Evolutionary conservation across 2,113 vertebrate genomes (phyloP), one percentile per base, ranked within the genome.

Genomic region (Promerops cafer): DNA sequence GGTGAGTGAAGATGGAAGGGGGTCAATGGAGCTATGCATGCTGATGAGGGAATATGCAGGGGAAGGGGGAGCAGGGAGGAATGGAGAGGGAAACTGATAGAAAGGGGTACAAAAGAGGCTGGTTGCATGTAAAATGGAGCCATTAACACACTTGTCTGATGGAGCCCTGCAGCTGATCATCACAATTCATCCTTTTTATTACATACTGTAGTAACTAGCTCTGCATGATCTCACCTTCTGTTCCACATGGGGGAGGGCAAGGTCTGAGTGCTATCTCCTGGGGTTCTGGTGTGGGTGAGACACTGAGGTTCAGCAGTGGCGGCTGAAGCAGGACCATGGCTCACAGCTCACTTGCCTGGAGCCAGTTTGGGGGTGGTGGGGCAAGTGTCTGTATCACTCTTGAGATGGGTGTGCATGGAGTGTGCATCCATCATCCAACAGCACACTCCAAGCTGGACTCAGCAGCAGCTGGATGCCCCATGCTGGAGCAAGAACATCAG

Each of bases 331-430:
- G 49, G 18, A 68, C 39, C 3, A 1, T 1, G 3, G 24, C 20
- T 54, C 52, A 45, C 68, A 80, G 37, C 7, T 61, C 2, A 2
- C 11, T 6, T 37, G 31, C 21, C 30, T 42, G 19, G 8, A 56
- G 42, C 20, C 0, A 1, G 3, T 10, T 56, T 78, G 45, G 52
- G 2, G 4, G 2, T 3, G 3, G 10, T 1, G 7, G 16, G 4
- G 0, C 2, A 44, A 59, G 16, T 7, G 20, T 16, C 31, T 69
- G 3, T 59, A 13, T 39, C 20, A 10, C 15, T 23, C 8, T 18
- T 31, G 56, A 13, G 54, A 11, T 3, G 9, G 2, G 2, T 40
- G 18, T 33, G 30, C 3, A 1, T 5, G 10, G 31, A 17, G 13
- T n/a, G 12, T 21, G 33, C 37, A 27, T 49, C 44, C 60, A 19